A percentile compares a stretch with the other conserved stretches of the same genome.
Conservation (phyloP, 2,113 vertebrate species). For the Hylia prasina region DNA sequence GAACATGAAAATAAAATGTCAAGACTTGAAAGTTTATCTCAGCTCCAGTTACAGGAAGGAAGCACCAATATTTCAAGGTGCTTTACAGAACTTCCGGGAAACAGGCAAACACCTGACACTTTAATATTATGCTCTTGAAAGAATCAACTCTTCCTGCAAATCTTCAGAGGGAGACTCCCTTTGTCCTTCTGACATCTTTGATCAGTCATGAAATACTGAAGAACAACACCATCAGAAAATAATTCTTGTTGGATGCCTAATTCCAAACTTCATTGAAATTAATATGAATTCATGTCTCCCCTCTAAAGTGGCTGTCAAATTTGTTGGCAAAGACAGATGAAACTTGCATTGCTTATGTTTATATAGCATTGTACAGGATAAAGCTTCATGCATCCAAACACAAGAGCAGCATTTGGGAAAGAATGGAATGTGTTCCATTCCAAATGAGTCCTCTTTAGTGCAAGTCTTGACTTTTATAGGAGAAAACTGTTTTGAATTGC, state of each 20-base stretch:
- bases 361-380: background rate
- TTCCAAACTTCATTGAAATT: background rate
- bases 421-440: background rate
- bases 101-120: background rate
- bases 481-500: background rate
- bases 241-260: background rate
- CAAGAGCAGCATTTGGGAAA: background rate
- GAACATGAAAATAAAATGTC: background rate
- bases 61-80: constrained; percentile 4
- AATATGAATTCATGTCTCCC: background rate
- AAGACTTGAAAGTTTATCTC: background rate
- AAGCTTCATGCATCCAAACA: background rate
- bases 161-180: background rate
- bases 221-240: background rate
- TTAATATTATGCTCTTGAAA: constrained; percentile 7
- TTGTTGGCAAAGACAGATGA: background rate
- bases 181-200: background rate
- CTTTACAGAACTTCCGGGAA: background rate
- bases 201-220: background rate
- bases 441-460: background rate
- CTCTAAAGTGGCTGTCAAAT: background rate
- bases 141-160: background rate
- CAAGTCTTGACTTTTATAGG: background rate
- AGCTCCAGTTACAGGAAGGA: background rate
- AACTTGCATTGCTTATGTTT: background rate